These are phyloP conservation scores for Watsonalla binaria DNA, from an alignment of 2,888 invertebrate species.

Conservation along the genomic window DNA sequence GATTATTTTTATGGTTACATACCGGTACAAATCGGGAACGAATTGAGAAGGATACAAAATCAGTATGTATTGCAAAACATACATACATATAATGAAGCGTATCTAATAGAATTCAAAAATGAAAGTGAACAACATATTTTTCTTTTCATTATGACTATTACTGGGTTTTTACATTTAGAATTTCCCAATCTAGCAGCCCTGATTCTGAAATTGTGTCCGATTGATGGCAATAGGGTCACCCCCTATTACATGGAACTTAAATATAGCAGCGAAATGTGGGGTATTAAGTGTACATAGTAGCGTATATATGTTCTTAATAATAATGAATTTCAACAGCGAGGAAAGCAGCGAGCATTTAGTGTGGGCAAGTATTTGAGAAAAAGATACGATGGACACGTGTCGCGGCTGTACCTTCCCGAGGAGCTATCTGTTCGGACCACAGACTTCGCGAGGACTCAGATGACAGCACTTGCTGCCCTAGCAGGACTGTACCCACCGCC, in stretches of 20 bases:
- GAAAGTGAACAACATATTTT: too few species aligned
- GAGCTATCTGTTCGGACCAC: slow-evolving; percentile 80
- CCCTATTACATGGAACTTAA: too few species aligned
- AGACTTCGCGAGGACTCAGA: slow-evolving; percentile 85
- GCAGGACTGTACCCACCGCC: slow-evolving; percentile 83
- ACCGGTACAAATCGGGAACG: neutral
- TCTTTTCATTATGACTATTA: too few species aligned
- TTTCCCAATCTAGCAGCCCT: too few species aligned
- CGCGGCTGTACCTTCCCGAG: slow-evolving; percentile 61
- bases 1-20: neutral
- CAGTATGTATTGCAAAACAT: neutral
- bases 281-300: too few species aligned
- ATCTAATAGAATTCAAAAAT: too few species aligned
- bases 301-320: neutral
- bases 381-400: slow-evolving; percentile 66
- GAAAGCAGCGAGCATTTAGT: slow-evolving; percentile 68
- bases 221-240: too few species aligned
- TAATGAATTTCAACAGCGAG: slow-evolving; percentile 50
- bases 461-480: slow-evolving; percentile 83
- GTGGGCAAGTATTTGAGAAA: slow-evolving; percentile 69
- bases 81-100: too few species aligned
- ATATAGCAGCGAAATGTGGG: neutral
- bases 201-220: too few species aligned
- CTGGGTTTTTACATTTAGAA: too few species aligned
- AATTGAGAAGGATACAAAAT: neutral